Conservation (phyloP, 2,888 invertebrate genomes). For the Hypomecis punctinalis region DNA sequence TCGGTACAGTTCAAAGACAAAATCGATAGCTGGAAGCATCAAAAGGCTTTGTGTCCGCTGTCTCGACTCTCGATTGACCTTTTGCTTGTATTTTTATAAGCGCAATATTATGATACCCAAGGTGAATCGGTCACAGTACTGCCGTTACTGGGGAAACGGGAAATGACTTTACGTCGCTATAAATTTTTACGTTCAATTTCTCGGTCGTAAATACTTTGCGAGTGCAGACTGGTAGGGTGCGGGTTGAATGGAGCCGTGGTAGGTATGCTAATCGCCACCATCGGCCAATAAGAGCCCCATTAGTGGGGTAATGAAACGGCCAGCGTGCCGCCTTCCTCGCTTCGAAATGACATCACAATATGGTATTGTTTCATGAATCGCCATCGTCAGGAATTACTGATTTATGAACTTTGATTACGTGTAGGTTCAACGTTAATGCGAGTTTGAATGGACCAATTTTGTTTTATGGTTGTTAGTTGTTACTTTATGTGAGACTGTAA, state of each 20-base stretch:
- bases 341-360: constrained; percentile 50
- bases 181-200: constrained; percentile 59
- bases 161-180: constrained; percentile 59
- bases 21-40: constrained; percentile 36
- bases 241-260: constrained; percentile 49
- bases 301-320: constrained; percentile 62
- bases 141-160: constrained; percentile 30
- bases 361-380: constrained; percentile 47
- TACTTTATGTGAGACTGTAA: constrained; percentile 3
- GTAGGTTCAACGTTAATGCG: constrained; percentile 17
- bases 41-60: constrained; percentile 34
- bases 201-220: constrained; percentile 58
- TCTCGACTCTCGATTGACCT: constrained; percentile 26
- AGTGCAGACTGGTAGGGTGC: constrained; percentile 36
- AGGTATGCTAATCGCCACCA: constrained; percentile 69
- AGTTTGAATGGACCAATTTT: constrained; percentile 29
- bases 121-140: constrained; percentile 31
- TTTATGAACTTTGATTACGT: constrained; percentile 29
- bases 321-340: constrained; percentile 39
- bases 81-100: constrained; percentile 31
- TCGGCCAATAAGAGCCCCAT: constrained; percentile 59
- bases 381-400: constrained; percentile 42
- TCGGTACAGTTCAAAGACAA: constrained; percentile 35
- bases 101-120: constrained; percentile 23
- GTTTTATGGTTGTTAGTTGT: constrained; percentile 15